Percentiles rank a stretch among this genome's conserved stretches.
These are phyloP conservation scores for Hemicordylus capensis DNA, from an alignment of 2,113 vertebrate species.

Conservation along the genomic window DNA sequence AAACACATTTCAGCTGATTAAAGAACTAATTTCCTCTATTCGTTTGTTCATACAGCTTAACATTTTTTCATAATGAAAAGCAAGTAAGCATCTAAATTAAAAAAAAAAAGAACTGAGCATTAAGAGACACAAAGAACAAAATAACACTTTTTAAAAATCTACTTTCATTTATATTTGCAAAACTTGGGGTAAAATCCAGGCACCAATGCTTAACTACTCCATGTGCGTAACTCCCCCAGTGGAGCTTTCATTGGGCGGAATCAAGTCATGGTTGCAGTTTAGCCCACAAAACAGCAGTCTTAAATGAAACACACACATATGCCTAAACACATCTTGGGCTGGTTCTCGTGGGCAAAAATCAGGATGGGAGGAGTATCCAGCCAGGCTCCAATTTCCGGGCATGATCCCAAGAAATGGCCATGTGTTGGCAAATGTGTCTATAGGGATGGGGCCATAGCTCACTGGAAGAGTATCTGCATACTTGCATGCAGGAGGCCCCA, in stretches of 20 bases:
- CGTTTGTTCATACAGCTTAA: constrained; percentile 9
- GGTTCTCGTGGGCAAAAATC: too few species aligned
- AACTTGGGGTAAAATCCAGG: background rate
- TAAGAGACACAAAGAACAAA: background rate
- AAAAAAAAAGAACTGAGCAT: background rate
- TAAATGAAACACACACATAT: background rate
- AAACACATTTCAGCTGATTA: constrained; percentile 61
- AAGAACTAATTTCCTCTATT: constrained; percentile 33
- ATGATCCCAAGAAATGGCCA: too few species aligned
- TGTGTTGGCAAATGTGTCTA: too few species aligned
- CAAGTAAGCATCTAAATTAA: background rate
- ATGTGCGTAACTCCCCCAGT: too few species aligned
- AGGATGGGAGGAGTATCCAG: too few species aligned
- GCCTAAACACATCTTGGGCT: too few species aligned
- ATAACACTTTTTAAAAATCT: background rate
- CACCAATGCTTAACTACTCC: background rate
- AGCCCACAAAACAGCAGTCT: background rate
- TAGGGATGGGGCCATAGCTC: too few species aligned
- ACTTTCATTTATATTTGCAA: background rate
- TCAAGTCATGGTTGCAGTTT: background rate
- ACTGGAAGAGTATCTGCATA: too few species aligned
- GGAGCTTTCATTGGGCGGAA: background rate
- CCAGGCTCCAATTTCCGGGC: too few species aligned
- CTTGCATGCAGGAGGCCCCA: too few species aligned
- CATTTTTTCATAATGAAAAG: background rate